phyloP scores from a whole-genome alignment of 2,888 invertebrate genomes.

The Exephanes ischioxanthus region DNA sequence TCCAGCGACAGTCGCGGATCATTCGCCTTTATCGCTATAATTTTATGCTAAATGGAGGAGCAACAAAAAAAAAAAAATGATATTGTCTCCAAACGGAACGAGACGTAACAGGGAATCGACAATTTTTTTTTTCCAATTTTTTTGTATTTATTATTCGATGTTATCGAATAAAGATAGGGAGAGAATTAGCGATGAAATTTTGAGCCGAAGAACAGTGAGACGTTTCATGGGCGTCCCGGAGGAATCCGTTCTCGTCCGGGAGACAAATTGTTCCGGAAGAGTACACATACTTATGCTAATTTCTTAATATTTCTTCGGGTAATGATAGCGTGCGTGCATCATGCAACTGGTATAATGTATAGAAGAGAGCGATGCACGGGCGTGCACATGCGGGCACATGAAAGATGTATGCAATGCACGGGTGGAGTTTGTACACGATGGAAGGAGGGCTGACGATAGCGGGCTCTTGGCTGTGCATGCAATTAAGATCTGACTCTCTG shows the following conservation, averaged over 20 bases:
- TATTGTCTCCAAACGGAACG: background rate
- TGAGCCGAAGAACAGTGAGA: slow-evolving; percentile 13
- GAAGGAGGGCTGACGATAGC: slow-evolving; percentile 32
- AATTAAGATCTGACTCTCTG: slow-evolving; percentile 78
- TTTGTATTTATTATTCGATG: background rate
- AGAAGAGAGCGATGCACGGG: slow-evolving; percentile 22
- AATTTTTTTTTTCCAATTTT: background rate
- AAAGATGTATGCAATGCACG: slow-evolving; percentile 20
- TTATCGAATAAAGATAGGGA: background rate
- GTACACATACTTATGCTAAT: slow-evolving; percentile 64
- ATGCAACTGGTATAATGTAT: background rate
- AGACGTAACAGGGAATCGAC: background rate
- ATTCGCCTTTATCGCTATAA: slow-evolving; percentile 40
- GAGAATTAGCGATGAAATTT: background rate
- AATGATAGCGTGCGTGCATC: slow-evolving; percentile 58
- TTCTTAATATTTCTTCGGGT: slow-evolving; percentile 62
- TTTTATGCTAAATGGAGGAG: slow-evolving; percentile 12
- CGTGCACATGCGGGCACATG: slow-evolving; percentile 16
- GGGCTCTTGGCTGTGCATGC: slow-evolving; percentile 72
- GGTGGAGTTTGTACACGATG: slow-evolving; percentile 23
- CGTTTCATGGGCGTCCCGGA: slow-evolving; percentile 27
- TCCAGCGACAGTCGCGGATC: slow-evolving; percentile 22
- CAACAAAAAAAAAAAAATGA: background rate
- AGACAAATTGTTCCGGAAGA: slow-evolving; percentile 62
- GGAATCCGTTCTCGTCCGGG: background rate